These are phyloP conservation scores for Mustelus asterias DNA, from an alignment of 2,113 vertebrate species.

Conservation along the genomic window DNA sequence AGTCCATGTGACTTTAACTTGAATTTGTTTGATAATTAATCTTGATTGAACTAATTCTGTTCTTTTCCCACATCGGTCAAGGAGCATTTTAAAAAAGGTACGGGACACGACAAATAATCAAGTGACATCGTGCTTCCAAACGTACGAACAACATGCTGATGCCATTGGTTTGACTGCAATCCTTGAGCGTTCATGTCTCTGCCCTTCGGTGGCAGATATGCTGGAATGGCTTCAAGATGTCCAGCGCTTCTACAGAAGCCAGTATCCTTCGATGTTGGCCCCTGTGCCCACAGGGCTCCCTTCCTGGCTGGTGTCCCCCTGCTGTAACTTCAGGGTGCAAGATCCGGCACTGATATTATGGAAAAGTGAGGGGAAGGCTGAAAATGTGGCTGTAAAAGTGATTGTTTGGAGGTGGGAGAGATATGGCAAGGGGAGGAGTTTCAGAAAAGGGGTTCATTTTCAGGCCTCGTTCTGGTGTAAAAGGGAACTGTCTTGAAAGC, in stretches of 20 bases:
- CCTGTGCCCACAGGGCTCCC: neutral
- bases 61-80: constrained; percentile 42
- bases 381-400: neutral
- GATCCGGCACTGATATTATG: neutral
- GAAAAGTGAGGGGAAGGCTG: neutral
- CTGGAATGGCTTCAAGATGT: constrained; percentile 80
- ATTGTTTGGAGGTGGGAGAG: neutral
- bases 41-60: neutral
- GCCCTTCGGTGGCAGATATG: constrained; percentile 74
- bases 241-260: constrained; percentile 64
- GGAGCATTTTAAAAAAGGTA: constrained; percentile 60
- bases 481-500: neutral
- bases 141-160: constrained; percentile 57
- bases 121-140: constrained; percentile 51
- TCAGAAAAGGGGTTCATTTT: neutral
- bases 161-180: constrained; percentile 45
- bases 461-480: neutral
- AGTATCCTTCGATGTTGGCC: constrained; percentile 65
- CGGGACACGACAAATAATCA: constrained; percentile 61
- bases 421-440: neutral
- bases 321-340: neutral
- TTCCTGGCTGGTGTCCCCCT: neutral
- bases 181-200: constrained; percentile 53
- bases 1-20: neutral
- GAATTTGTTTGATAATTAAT: neutral